Percentiles rank a stretch among this genome's conserved stretches.
phyloP scores from a whole-genome alignment of 2,797 vertebrate genomes.

The Cephalopachus bancanus region DNA sequence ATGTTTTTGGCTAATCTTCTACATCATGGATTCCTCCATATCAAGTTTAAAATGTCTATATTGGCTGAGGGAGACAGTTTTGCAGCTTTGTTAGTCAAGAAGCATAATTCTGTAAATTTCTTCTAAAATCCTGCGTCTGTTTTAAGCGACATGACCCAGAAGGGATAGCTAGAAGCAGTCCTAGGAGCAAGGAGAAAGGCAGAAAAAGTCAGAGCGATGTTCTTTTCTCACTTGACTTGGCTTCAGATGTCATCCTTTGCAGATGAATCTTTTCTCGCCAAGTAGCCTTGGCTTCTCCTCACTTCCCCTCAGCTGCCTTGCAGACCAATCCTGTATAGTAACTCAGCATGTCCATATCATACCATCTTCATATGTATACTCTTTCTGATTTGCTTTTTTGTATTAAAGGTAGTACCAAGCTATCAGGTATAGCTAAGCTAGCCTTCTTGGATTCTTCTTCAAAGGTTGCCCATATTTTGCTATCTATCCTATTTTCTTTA shows the following conservation, averaged over 20 bases:
- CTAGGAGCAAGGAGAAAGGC: background rate
- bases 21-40: slow-evolving; percentile 10
- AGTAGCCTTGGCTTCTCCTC: background rate
- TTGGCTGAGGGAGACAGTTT: background rate
- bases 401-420: background rate
- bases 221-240: background rate
- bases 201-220: background rate
- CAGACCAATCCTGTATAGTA: background rate
- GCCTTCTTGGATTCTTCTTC: slow-evolving; percentile 35
- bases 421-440: background rate
- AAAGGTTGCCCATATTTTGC: slow-evolving; percentile 24
- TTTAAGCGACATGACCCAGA: background rate
- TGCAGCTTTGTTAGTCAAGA: background rate
- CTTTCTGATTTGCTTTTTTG: background rate
- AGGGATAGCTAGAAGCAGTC: background rate
- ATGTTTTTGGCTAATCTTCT: slow-evolving; percentile 41
- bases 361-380: background rate
- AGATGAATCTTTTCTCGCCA: background rate
- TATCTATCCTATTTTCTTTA: background rate
- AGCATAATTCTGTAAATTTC: background rate
- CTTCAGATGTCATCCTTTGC: background rate
- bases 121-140: slow-evolving; percentile 51
- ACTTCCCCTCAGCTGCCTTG: background rate
- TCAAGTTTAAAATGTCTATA: background rate
- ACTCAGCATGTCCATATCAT: background rate